Conservation (phyloP, 1,140 invertebrate genomes). For the Cotesia glomerata region DNA sequence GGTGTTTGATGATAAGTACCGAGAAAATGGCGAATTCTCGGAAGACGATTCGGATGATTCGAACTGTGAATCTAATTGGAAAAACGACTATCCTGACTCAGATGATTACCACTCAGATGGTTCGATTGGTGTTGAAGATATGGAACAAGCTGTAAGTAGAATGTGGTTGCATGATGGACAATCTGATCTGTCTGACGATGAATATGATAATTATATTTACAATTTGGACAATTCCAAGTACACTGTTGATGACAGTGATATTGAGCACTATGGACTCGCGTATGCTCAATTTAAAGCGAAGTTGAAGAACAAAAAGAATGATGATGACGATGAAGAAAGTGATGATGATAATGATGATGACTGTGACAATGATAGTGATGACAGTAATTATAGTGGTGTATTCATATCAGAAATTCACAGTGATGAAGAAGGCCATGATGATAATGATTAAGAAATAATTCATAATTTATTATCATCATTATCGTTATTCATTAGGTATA, state of each 20-base stretch:
- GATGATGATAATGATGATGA: too few relatives aligned
- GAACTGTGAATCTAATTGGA: slow-evolving; percentile 64
- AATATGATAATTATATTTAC: slow-evolving; percentile 60
- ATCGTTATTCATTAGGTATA: too few relatives aligned
- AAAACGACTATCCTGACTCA: slow-evolving; percentile 66
- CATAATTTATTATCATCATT: too few relatives aligned
- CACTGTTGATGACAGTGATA: slow-evolving; percentile 61
- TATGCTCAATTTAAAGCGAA: slow-evolving; percentile 67
- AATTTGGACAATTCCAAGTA: too few relatives aligned
- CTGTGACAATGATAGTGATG: slow-evolving; percentile 31
- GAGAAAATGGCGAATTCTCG: slow-evolving; percentile 40
- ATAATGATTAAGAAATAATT: neutral
- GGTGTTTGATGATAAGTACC: slow-evolving; percentile 21
- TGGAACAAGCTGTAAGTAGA: slow-evolving; percentile 47
- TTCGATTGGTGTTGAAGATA: slow-evolving; percentile 50
- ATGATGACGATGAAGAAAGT: too few relatives aligned
- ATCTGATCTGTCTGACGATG: slow-evolving; percentile 53
- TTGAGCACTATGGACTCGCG: slow-evolving; percentile 60
- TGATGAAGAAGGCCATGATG: slow-evolving; percentile 31
- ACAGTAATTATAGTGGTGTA: slow-evolving; percentile 17
- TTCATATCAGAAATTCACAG: slow-evolving; percentile 23
- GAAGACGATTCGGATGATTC: slow-evolving; percentile 61
- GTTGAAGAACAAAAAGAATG: slow-evolving; percentile 41
- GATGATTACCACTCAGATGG: slow-evolving; percentile 47
- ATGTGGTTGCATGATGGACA: slow-evolving; percentile 45